Percentiles rank a stretch among this genome's conserved stretches.
phyloP scores from a whole-genome alignment of 2,888 invertebrate species.

The Tiliacea aurago region DNA sequence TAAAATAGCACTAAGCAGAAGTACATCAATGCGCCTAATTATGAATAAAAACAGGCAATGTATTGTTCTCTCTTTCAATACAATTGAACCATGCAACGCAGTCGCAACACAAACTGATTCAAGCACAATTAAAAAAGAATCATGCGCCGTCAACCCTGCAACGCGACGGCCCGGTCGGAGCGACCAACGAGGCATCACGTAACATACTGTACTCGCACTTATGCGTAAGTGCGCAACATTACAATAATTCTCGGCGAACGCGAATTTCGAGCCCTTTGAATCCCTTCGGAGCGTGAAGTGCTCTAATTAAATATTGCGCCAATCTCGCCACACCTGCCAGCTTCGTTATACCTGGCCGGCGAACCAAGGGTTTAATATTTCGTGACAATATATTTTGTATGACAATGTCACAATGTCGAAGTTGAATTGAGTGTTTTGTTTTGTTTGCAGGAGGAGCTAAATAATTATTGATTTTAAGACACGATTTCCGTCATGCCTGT shows the following conservation, averaged over 20 bases:
- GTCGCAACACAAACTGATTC: background rate
- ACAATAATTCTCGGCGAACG: slow-evolving; percentile 64
- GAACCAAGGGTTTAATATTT: slow-evolving; percentile 58
- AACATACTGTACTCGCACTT: slow-evolving; percentile 61
- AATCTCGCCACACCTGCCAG: slow-evolving; percentile 65
- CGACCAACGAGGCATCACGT: slow-evolving; percentile 53
- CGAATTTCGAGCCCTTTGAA: slow-evolving; percentile 64
- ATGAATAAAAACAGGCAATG: too few relatives aligned
- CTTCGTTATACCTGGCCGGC: slow-evolving; percentile 49
- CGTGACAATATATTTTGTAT: slow-evolving; percentile 55
- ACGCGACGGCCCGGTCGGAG: slow-evolving; percentile 32
- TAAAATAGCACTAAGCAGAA: too few relatives aligned
- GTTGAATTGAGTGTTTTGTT: slow-evolving; percentile 38
- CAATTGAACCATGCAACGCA: background rate
- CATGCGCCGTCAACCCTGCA: slow-evolving; percentile 28
- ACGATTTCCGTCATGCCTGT: background rate
- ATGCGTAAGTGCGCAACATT: slow-evolving; percentile 63
- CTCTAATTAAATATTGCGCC: slow-evolving; percentile 69
- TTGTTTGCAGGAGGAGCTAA: background rate
- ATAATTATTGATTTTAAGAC: background rate
- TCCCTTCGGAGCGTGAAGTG: slow-evolving; percentile 63
- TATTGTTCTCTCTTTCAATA: background rate
- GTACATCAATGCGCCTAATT: too few relatives aligned
- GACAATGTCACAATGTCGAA: slow-evolving; percentile 39
- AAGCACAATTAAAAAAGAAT: slow-evolving; percentile 15